Base-by-base conservation (phyloP, 2,888 invertebrate species). In the Drosophila antonietae region DNA sequence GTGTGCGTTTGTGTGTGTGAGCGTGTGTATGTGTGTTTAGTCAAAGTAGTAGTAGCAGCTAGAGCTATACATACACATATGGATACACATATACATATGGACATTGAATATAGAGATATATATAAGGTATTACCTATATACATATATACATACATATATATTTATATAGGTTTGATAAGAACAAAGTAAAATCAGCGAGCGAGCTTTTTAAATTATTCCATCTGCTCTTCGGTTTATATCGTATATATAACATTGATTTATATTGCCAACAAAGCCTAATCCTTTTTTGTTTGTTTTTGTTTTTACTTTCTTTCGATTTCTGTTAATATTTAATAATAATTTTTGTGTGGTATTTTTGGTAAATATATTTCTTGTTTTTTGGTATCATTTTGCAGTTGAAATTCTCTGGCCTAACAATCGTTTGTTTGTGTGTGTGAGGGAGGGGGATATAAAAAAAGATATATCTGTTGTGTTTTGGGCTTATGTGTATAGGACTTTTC, bases 141-240 rank as follows among this genome's bases (percentile, higher is more conserved):
- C 53, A 58, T 56, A 71, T 60, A 57, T 62, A 66, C 53, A 49
- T 46, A 51, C 44, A 59, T 52, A 28, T 60, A 62, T 60, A 55
- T 39, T 44, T 55, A 56, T 20, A 20, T 63, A 61, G 44, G 47
- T 62, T 49, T 39, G 18, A 49, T 59, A 49, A 68, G 73, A 76
- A 88, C 87, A 90, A 90, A 90, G 90, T 88, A 85, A 90, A 90
- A 90, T 90, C 90, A 90, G 90, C 81, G 80, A 81, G 68, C 64
- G 66, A 61, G 69, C 60, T 8, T 43, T 74, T 52, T 52, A 56
- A 64, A 78, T 69, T 80, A 74, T 74, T 71, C 71, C 71, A 78
- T 66, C 66, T 66, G 78, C 79, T 78, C 75, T 66, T 46, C 31
- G 39, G 41, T 58, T 31, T 68, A 37, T 37, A 39, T 33, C 33